A percentile compares a stretch with the other conserved stretches of the same genome.
Conservation (phyloP, 2,113 vertebrate genomes). For the Phycodurus eques region DNA sequence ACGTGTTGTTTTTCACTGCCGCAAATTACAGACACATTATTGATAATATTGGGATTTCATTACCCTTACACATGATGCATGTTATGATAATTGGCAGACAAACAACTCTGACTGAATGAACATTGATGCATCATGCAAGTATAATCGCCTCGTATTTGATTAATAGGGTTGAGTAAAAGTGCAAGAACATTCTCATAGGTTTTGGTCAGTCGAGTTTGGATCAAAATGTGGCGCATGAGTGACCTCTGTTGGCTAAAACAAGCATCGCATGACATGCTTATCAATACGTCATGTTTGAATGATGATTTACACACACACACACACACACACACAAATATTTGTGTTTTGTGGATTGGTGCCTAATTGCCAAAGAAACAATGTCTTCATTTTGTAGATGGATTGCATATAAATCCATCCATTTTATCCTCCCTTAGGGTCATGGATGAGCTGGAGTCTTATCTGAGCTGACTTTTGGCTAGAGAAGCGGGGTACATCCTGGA, state of each 20-base stretch:
- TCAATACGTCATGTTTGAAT: background rate
- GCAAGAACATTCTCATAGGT: background rate
- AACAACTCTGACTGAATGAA: background rate
- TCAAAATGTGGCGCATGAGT: conserved; percentile 26
- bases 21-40: background rate
- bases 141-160: background rate
- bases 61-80: background rate
- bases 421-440: background rate
- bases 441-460: too few species aligned
- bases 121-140: background rate
- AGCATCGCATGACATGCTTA: conserved; percentile 16
- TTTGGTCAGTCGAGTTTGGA: background rate
- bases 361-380: too few species aligned
- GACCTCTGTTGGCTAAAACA: conserved; percentile 60
- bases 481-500: too few species aligned
- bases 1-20: background rate
- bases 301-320: background rate
- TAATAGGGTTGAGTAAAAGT: background rate
- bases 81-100: background rate
- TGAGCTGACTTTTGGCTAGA: too few species aligned
- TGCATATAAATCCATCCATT: background rate
- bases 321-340: conserved; percentile 13
- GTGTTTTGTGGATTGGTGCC: too few species aligned
- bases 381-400: background rate
- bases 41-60: background rate